Base-by-base conservation (phyloP, 2,797 vertebrate species). In the Rhabdomys pumilio region DNA sequence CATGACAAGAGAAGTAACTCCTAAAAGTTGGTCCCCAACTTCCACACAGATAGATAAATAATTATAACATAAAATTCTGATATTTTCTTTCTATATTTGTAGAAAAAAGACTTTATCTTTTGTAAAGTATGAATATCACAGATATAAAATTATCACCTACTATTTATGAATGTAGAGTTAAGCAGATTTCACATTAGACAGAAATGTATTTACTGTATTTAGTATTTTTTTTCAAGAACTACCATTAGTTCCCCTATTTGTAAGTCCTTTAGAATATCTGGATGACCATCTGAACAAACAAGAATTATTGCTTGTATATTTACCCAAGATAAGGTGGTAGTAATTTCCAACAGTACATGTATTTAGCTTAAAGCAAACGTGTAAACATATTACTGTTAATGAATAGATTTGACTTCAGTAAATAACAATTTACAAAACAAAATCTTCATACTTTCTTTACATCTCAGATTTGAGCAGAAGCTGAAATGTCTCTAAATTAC, bases 201-300 rank as follows among this genome's bases (percentile, higher is more conserved):
- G 1, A 93, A 34, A 7, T 92, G 81, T 85, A 38, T 17, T 79
- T 44, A 77, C 19, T 0, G 61, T 57, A 94, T 55, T 12, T 57
- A 55, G 84, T 3, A 31, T 55, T 69, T 55, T 69, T 69, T 47
- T 2, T 26, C 63, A 69, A 2, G 7, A 12, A 0, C 1, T 50
- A 44, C 6, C 10, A 1, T 19, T 24, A 47, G 7, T 89, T 20
- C 77, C 17, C 26, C 22, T 67, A 4, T 84, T 41, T 44, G 50
- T 90, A 96, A 57, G 22, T 61, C 22, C 3, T 90, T 76, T 95
- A 29, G 57, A 20, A 29, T 95, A 72, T 72, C 41, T 88, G 55
- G 75, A 76, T 47, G 38, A 44, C 2, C 31, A 2, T 5, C 63
- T 87, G 14, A 89, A 55, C 9, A 82, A 96, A n/a, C 10, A 55